These are phyloP conservation scores for Porites divaricata DNA, from an alignment of 92 coral and sea anemone genomes.

Conservation along the genomic window DNA sequence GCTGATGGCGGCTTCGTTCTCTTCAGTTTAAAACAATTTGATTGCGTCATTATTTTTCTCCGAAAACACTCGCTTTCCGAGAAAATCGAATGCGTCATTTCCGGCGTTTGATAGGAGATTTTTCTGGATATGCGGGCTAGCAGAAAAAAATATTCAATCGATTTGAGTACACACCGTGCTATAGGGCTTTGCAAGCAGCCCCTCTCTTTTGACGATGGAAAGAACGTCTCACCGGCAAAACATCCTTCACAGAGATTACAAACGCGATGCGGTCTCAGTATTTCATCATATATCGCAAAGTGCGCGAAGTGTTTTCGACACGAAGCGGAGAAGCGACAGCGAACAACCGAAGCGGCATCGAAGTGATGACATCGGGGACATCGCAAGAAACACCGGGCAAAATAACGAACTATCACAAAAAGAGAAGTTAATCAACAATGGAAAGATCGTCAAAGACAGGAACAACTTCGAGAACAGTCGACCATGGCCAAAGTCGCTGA, in stretches of 20 bases:
- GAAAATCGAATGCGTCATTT: too few species aligned
- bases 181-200: background rate
- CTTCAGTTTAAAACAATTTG: background rate
- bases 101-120: too few species aligned
- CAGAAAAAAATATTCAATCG: background rate
- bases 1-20: background rate
- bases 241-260: background rate
- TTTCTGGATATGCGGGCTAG: background rate
- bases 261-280: background rate
- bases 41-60: background rate
- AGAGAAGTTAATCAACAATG: background rate
- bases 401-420: background rate
- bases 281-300: conserved; percentile 3
- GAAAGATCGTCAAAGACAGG: conserved; percentile 6
- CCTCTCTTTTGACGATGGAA: conserved; percentile 12
- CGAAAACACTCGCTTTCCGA: too few species aligned
- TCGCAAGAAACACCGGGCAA: background rate
- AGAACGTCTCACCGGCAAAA: background rate
- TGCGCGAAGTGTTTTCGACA: background rate
- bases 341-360: background rate
- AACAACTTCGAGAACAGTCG: conserved; percentile 20
- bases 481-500: conserved; percentile 27
- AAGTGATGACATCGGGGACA: conserved; percentile 6
- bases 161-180: background rate
- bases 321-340: background rate